Conservation (phyloP, 1,140 invertebrate species). For the Zaprionus camerounensis region DNA sequence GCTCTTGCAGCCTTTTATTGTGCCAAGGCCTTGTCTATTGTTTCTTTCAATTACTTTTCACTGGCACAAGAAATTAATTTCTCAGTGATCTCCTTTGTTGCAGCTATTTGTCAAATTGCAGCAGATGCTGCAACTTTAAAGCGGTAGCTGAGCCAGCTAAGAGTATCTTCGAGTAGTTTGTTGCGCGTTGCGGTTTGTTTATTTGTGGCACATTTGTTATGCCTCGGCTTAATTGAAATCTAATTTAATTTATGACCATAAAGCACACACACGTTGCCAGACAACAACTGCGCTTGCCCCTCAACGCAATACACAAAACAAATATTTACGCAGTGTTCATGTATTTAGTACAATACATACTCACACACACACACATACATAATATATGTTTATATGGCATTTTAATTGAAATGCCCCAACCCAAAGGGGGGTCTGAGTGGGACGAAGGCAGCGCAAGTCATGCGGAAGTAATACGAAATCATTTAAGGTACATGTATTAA, state of each 20-base stretch:
- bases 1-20: slow-evolving; percentile 39
- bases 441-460: slow-evolving; percentile 44
- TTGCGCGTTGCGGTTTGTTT: slow-evolving; percentile 37
- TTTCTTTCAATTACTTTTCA: slow-evolving; percentile 43
- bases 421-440: slow-evolving; percentile 26
- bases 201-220: slow-evolving; percentile 45
- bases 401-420: slow-evolving; percentile 71
- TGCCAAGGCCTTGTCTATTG: slow-evolving; percentile 56
- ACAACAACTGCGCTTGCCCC: slow-evolving; percentile 21
- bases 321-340: slow-evolving; percentile 35
- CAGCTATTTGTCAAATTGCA: slow-evolving; percentile 40
- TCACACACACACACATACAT: slow-evolving; percentile 2
- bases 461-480: slow-evolving; percentile 72
- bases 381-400: slow-evolving; percentile 24
- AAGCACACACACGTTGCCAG: slow-evolving; percentile 16
- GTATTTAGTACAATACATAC: slow-evolving; percentile 1
- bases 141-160: not conserved
- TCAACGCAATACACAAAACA: slow-evolving; percentile 26
- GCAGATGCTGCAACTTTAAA: slow-evolving; percentile 37
- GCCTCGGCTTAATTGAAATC: slow-evolving; percentile 64
- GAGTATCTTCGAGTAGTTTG: not conserved
- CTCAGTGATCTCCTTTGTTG: slow-evolving; percentile 31
- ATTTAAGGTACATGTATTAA: slow-evolving; percentile 69
- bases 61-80: slow-evolving; percentile 54
- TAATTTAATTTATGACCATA: slow-evolving; percentile 70